These are phyloP conservation scores for Pan troglodytes DNA, from an alignment of 2,113 vertebrate genomes.

Conservation along the genomic window DNA sequence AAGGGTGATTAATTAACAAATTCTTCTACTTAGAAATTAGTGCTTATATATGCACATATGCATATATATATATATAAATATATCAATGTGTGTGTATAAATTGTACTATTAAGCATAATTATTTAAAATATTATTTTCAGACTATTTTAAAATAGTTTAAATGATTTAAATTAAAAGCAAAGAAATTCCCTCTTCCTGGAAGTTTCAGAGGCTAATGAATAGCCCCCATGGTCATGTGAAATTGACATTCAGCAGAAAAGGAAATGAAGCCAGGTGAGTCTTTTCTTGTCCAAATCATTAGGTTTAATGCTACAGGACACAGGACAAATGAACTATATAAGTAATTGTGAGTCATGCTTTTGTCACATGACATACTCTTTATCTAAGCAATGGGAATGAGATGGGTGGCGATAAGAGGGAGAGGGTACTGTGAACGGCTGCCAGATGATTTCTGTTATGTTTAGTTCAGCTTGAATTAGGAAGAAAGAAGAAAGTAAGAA, in stretches of 20 bases:
- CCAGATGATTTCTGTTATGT: not conserved
- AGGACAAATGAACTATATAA: conserved; percentile 9
- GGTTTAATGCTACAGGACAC: not conserved
- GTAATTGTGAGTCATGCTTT: not conserved
- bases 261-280: conserved; percentile 6
- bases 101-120: conserved; percentile 10
- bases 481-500: not conserved
- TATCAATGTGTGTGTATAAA: conserved; percentile 15
- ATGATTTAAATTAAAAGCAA: conserved; percentile 39
- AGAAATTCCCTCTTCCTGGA: not conserved
- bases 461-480: conserved; percentile 18
- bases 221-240: not conserved
- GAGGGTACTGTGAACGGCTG: not conserved
- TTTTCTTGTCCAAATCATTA: conserved; percentile 53
- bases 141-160: conserved; percentile 41
- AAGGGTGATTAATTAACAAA: conserved; percentile 71
- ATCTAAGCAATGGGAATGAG: not conserved
- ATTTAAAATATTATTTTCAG: conserved; percentile 50
- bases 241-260: conserved; percentile 14
- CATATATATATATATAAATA: not conserved
- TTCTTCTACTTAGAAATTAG: conserved; percentile 43
- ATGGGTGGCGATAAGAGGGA: not conserved
- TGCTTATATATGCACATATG: conserved; percentile 41
- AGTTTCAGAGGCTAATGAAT: conserved; percentile 20
- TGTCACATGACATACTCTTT: not conserved